phyloP scores from a whole-genome alignment of 2,888 invertebrate genomes.

The Synergus gifuensis region DNA sequence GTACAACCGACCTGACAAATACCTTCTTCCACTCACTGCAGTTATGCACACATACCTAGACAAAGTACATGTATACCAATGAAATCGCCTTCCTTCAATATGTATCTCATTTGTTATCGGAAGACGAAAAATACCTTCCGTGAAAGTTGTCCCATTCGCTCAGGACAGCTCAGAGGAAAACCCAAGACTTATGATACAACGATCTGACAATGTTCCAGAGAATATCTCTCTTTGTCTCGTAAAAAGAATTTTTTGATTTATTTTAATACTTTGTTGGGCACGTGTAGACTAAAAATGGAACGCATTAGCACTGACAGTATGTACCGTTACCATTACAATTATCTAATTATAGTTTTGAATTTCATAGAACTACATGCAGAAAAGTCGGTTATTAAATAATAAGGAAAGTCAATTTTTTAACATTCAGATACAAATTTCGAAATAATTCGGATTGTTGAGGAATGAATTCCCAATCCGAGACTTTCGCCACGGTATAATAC shows the following conservation, averaged over 20 bases:
- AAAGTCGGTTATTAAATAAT: too few relatives aligned
- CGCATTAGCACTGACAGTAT: too few relatives aligned
- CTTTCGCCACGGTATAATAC: too few relatives aligned
- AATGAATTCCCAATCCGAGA: too few relatives aligned
- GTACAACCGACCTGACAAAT: slow-evolving; percentile 55
- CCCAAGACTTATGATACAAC: background rate
- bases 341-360: too few relatives aligned
- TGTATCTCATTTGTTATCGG: slow-evolving; percentile 30
- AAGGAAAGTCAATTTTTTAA: too few relatives aligned
- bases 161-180: background rate
- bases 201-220: background rate
- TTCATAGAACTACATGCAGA: too few relatives aligned
- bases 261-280: background rate
- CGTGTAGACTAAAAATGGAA: too few relatives aligned
- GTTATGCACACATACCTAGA: slow-evolving; percentile 36
- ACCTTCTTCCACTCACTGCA: slow-evolving; percentile 47
- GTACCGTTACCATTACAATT: too few relatives aligned
- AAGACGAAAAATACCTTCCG: slow-evolving; percentile 37
- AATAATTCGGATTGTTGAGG: too few relatives aligned
- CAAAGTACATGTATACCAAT: background rate
- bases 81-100: slow-evolving; percentile 37
- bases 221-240: slow-evolving; percentile 1
- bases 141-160: slow-evolving; percentile 35
- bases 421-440: too few relatives aligned
- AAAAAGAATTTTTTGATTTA: background rate